Evolutionary conservation across 1,140 invertebrate species (phyloP).

Genomic region (Holotrichia oblita): DNA sequence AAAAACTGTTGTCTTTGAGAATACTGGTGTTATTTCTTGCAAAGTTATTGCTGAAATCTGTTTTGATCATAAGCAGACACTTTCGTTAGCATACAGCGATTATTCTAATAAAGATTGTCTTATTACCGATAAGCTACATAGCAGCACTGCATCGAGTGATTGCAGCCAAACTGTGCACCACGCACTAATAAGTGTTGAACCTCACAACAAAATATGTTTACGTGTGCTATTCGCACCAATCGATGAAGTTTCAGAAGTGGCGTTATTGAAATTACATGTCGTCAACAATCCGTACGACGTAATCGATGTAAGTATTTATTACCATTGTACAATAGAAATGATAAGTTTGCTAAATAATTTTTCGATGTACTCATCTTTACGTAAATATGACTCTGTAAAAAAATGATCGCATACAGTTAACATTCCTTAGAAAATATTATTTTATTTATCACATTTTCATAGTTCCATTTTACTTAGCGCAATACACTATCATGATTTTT

Average conservation of each 20-base stretch:
- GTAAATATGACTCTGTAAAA: no score
- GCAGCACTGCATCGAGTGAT: neutral
- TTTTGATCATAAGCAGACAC: neutral
- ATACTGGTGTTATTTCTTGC: conserved; percentile 50
- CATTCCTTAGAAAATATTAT: neutral
- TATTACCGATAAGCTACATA: no score
- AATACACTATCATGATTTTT: neutral
- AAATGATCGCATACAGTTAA: no score
- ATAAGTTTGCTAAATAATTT: no score
- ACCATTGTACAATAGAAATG: no score
- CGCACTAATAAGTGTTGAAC: conserved; percentile 45
- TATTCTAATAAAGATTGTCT: no score
- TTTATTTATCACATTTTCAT: no score
- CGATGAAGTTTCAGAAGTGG: neutral
- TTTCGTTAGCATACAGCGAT: no score
- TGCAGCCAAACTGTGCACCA: neutral
- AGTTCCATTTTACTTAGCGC: no score
- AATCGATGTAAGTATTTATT: conserved; percentile 46
- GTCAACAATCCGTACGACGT: conserved; percentile 54
- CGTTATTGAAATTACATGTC: conserved; percentile 47
- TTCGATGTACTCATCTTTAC: no score
- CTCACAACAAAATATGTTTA: conserved; percentile 43
- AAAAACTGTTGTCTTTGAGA: conserved; percentile 47
- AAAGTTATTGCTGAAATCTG: conserved; percentile 50
- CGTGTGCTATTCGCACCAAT: conserved; percentile 46